Base-by-base conservation (phyloP, 2,797 vertebrate genomes). In the Lepilemur septentrionalis region DNA sequence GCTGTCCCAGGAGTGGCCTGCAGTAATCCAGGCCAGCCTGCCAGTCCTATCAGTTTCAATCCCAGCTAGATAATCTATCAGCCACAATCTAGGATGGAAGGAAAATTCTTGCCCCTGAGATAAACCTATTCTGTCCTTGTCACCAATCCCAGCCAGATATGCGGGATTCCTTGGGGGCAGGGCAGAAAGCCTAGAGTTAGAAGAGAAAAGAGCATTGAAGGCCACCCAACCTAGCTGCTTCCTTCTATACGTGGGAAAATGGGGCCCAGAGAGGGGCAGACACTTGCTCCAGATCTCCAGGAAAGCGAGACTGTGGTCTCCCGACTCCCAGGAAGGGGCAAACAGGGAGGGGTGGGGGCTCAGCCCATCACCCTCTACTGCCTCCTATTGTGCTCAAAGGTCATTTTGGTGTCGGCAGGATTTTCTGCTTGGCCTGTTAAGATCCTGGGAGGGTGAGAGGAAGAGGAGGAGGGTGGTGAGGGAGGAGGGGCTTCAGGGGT, bases 401-500 rank as follows among this genome's bases (percentile, higher is more conserved):
- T 97, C 94, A 63, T 72, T 25, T 52, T 22, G n/a, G 46, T 41
- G 90, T n/a, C 70, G 81, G 17, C 69, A 43, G 81, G 88, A 92
- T 94, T 95, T 96, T 96, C 93, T 93, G 87, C 94, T 92, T 96
- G 95, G 61, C 76, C 83, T 57, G 55, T 79, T 94, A 48, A 87
- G 87, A 73, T 85, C 63, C 59, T 10, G 35, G 23, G 3, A 69
- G 94, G 63, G 75, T 20, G 67, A 72, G 30, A 69, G 70, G 23
- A 72, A 41, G 78, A 67, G 28, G 65, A 63, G 7, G 17, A 72
- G 89, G 65, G 70, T 4, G 46, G 32, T n/a, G 63, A 89, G 35
- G n/a, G 57, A 48, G 94, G 96, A 80, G 91, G 73, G 63, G 79
- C 70, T 86, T 82, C 12, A 1, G 75, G 75, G 67, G 6, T 35